Percentiles rank a stretch among this genome's conserved stretches.
Evolutionary conservation across 2,797 vertebrate species (phyloP).

Genomic region (Acipenser transmontanus): DNA sequence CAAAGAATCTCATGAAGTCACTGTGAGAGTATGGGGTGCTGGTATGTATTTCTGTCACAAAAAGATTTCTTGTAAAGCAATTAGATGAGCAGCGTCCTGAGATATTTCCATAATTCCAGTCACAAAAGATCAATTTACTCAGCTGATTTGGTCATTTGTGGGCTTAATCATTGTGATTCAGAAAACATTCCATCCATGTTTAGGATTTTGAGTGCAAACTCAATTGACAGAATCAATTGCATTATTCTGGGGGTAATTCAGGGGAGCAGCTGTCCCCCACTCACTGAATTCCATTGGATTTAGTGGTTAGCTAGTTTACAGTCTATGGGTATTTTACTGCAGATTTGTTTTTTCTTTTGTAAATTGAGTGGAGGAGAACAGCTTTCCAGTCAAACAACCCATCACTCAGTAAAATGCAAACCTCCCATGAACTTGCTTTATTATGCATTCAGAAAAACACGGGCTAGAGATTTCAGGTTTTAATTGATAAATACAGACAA

Average conservation of each 20-base stretch:
- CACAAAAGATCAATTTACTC: conserved; percentile 10
- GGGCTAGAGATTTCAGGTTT: too few relatives aligned
- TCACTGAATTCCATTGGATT: conserved; percentile 38
- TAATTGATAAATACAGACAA: too few relatives aligned
- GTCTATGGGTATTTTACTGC: conserved; percentile 8
- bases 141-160: neutral
- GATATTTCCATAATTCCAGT: neutral
- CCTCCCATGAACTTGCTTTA: neutral
- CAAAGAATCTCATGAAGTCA: conserved; percentile 6
- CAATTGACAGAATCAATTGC: conserved; percentile 50
- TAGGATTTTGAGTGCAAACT: conserved; percentile 33
- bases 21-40: conserved; percentile 1
- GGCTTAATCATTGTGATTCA: conserved; percentile 17
- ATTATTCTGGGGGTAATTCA: conserved; percentile 46
- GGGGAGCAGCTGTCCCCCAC: conserved; percentile 30
- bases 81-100: neutral
- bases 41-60: conserved; percentile 8
- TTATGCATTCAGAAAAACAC: too few relatives aligned
- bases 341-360: conserved; percentile 15
- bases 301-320: conserved; percentile 10
- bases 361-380: neutral
- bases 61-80: conserved; percentile 9
- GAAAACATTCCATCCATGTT: conserved; percentile 11
- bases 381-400: neutral
- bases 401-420: conserved; percentile 1